Base-by-base conservation (phyloP, 2,797 vertebrate species). In the Gila robusta region DNA sequence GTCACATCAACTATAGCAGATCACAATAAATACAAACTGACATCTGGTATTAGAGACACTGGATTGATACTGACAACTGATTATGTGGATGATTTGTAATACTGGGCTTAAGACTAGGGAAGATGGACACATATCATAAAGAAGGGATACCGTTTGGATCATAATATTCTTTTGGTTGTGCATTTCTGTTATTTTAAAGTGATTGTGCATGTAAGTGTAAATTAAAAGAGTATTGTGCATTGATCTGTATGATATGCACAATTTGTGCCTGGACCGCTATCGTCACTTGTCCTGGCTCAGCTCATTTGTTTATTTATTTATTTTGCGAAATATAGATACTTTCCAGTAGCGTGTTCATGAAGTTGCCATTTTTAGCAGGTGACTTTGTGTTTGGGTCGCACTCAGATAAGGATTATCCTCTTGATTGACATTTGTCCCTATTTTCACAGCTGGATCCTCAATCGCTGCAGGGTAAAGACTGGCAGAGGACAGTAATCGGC, bases 401-500 rank as follows among this genome's bases (percentile, higher is more conserved):
- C n/a, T 52, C 41, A 54, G 44, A 81, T 66, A 66, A 86, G 70
- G 78, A 73, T 86, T 41, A 86, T 81, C 78, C 49, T 32, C 59
- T 66, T 72, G 84, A 86, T 86, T 86, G 70, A 81, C 79, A 74
- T 86, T 86, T 86, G 84, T 52, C 44, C 44, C 41, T 86, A 39
- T 81, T 86, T 80, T 74, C 70, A 86, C 94, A 99, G 98, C 96
- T 99, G 88, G 98, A 99, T 72, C 96, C 97, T 0, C 97, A 99
- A 91, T 89, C 89, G 0, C 94, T 99, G 84, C 97, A 98, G 91
- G 97, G 98, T 86, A 98, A 98, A 94, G 98, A 99, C 39, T 99
- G 98, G 98, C 98, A 99, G 84, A 96, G 97, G 74, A 97, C 97
- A 0, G 96, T 99, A 88, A 97, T 99, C 90, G 94, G 96, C 12